Percentiles rank a stretch among this genome's conserved stretches.
Conservation (phyloP, 2,888 invertebrate species). For the Leptura quadrifasciata region DNA sequence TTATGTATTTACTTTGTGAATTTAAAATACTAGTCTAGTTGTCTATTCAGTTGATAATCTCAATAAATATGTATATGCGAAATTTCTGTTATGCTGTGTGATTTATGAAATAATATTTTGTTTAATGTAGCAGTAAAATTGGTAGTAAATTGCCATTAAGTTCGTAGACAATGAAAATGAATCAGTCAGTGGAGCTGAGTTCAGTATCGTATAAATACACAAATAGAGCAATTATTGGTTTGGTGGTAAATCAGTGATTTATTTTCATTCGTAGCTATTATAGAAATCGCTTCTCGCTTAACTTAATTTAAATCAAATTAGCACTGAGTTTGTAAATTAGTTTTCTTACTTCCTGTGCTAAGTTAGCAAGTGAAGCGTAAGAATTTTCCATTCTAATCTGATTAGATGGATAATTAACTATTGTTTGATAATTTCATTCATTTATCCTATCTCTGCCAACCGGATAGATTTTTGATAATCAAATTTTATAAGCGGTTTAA, state of each 20-base stretch:
- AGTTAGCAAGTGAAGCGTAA: slow-evolving; percentile 67
- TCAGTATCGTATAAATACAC: slow-evolving; percentile 39
- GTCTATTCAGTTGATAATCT: neutral
- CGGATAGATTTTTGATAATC: slow-evolving; percentile 43
- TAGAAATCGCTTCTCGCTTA: slow-evolving; percentile 66
- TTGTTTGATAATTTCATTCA: slow-evolving; percentile 66
- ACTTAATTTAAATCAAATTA: slow-evolving; percentile 72
- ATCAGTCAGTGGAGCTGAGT: slow-evolving; percentile 33
- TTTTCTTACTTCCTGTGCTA: slow-evolving; percentile 65
- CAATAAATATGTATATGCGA: slow-evolving; percentile 3
- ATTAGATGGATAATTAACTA: slow-evolving; percentile 72
- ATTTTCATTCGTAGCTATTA: slow-evolving; percentile 57
- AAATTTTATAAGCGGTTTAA: slow-evolving; percentile 45
- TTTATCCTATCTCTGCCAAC: slow-evolving; percentile 51
- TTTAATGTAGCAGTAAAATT: slow-evolving; percentile 32
- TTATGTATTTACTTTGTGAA: neutral
- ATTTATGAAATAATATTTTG: slow-evolving; percentile 26
- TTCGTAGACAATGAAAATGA: slow-evolving; percentile 31
- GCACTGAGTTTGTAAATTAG: slow-evolving; percentile 71
- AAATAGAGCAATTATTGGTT: slow-evolving; percentile 57
- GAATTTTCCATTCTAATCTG: slow-evolving; percentile 70
- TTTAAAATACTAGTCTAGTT: neutral
- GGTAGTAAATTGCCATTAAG: slow-evolving; percentile 25
- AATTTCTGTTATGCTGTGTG: slow-evolving; percentile 2
- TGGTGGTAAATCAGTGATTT: slow-evolving; percentile 54